Base-by-base conservation (phyloP, 2,797 vertebrate species). In the Austrolebias charrua region DNA sequence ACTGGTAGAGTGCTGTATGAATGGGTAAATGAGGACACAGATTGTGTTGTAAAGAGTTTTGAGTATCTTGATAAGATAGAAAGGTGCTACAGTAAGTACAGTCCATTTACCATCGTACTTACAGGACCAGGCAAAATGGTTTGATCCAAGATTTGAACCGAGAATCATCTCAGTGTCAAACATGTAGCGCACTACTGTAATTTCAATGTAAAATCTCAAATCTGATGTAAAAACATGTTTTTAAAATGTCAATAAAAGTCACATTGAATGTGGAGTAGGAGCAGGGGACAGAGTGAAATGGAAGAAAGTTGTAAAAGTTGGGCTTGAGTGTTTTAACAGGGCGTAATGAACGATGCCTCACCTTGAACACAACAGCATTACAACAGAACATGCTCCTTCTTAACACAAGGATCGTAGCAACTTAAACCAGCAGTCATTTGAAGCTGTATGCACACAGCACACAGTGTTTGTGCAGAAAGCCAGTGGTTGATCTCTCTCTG, bases 391-490 rank as follows among this genome's bases (percentile, higher is more conserved):
- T 0, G 38, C 11, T 9, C 29, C 3, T 47, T 57, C 50, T 49
- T 47, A 49, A 60, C 50, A 13, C 19, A 11, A 40, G 38, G 12
- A 40, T 45, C 0, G 28, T 31, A 55, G 43, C 20, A 60, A 63
- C 40, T 62, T 75, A 61, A 69, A 47, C 33, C 38, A 58, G 44
- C 43, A 18, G 42, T 64, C 24, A 63, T 24, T 47, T 45, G 55
- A 48, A 66, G 24, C 55, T 63, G 56, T 62, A 16, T 54, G 60
- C 29, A 59, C 60, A 53, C 31, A 55, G 60, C 55, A 55, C 66
- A 55, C 60, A 52, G 66, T 79, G 74, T 83, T 75, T 69, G 66
- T 71, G 82, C 78, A 67, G 73, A 73, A 64, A 65, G 56, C 73
- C 53, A 55, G 54, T 72, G 71, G 77, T 82, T 77, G 63, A 86